Evolutionary conservation across 92 coral and sea anemone species (phyloP), one percentile per base, ranked within the genome.

Genomic region (Micromussa lordhowensis): DNA sequence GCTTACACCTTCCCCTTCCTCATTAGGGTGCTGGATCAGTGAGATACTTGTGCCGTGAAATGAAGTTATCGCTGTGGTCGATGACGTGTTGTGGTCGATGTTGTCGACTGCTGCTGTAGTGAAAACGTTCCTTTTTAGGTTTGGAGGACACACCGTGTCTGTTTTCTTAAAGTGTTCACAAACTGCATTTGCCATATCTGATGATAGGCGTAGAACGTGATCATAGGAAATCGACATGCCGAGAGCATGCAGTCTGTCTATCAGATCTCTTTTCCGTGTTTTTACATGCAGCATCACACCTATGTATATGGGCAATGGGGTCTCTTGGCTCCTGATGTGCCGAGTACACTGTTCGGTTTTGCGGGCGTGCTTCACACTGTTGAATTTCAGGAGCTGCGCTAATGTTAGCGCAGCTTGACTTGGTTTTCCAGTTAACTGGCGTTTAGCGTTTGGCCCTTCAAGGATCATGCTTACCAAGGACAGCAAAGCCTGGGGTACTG

Each of bases 21-120:
- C 79, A 36, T 51, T 75, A 72, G 73, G 83, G 38, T 78, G 68
- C 78, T 87, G 85, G 28, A 87, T 58, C 36, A 63, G 54, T 49
- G 85, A 79, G 30, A 79, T 87, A 28, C 85, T 68, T 21, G 90
- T 63, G 26, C 85, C 85, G 38, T 87, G 90, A 53, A 87, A 87
- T 78, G 85, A 78, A 34, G 59, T 68, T 49, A 63, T 68, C 3
- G 79, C 85, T 1, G 64, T 79, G 28, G 78, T 87, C 57, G 90
- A 86, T 3, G 84, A 58, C 24, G 90, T 79, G 69, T 78, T 63
- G 28, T 78, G 85, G 90, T 86, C 84, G 74, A 78, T 78, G 40
- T 79, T 79, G 54, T 82, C 79, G 15, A 59, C 58, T 48, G 82
- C 82, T 61, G 66, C 66, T 59, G 82, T 40, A 17, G 82, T 48